phyloP scores from a whole-genome alignment of 2,888 invertebrate species.

The Pristionchus japonicus region DNA sequence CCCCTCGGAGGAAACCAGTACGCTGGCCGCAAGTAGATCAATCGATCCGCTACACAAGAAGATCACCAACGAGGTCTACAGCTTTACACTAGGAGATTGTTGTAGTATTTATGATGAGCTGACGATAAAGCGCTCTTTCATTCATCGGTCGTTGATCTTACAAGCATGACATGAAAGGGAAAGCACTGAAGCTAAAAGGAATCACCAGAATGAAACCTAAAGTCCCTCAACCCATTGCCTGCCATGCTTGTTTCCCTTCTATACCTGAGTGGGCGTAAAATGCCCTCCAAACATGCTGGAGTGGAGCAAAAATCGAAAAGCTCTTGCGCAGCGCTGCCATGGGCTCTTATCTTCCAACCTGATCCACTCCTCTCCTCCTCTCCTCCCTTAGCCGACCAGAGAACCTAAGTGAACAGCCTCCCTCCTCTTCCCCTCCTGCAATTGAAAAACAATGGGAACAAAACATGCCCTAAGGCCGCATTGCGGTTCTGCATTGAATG shows the following conservation, averaged over 20 bases:
- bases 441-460: not conserved
- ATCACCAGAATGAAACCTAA: not conserved
- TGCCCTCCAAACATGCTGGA: not conserved
- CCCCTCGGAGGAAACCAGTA: constrained; percentile 11
- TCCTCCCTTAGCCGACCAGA: not conserved
- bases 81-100: constrained; percentile 33
- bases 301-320: not conserved
- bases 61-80: not conserved
- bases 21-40: constrained; percentile 41
- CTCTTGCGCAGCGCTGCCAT: not conserved
- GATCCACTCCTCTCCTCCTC: not conserved
- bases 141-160: not conserved
- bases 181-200: not conserved
- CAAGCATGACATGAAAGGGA: not conserved
- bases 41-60: not conserved
- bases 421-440: not conserved
- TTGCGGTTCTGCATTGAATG: not conserved
- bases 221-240: not conserved
- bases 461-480: not conserved
- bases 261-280: not conserved
- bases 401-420: constrained; percentile 24
- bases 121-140: not conserved
- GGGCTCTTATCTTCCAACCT: constrained; percentile 14
- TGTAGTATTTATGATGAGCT: constrained; percentile 13
- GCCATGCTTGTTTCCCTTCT: not conserved